Evolutionary conservation across 2,113 vertebrate genomes (phyloP).

Genomic region (Chionomys nivalis): DNA sequence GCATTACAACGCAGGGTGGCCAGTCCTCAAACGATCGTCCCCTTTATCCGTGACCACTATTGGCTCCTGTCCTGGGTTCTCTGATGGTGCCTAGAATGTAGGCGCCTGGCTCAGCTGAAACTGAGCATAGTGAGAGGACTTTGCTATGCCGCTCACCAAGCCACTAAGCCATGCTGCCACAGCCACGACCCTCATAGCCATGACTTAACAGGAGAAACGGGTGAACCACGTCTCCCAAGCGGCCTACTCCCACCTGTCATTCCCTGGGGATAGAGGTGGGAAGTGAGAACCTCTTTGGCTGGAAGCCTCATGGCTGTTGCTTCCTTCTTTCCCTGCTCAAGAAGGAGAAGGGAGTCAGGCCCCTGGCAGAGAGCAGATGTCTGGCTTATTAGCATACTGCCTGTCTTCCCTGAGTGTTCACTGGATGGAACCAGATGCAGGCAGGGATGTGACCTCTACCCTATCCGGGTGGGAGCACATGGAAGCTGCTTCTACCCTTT

Average conservation of each 20-base stretch:
- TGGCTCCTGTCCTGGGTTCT: background rate
- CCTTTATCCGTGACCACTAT: background rate
- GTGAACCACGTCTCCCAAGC: background rate
- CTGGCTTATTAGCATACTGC: conserved; percentile 50
- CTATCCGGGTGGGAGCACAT: background rate
- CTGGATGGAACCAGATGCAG: conserved; percentile 73
- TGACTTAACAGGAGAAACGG: background rate
- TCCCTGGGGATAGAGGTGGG: background rate
- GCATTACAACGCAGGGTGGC: too few species aligned
- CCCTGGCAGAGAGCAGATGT: conserved; percentile 7
- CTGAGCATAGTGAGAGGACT: background rate
- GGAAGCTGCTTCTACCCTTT: background rate
- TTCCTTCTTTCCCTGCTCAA: background rate
- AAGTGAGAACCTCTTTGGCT: background rate
- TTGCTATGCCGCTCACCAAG: background rate
- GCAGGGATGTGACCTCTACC: conserved; percentile 28
- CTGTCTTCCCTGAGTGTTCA: conserved; percentile 17
- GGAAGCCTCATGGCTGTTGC: background rate
- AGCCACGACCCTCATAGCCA: background rate
- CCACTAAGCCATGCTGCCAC: background rate
- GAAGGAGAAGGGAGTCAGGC: background rate
- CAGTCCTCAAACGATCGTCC: background rate
- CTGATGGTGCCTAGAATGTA: background rate
- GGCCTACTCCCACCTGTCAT: background rate
- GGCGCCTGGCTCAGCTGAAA: background rate